Conservation (phyloP, 2,113 vertebrate species). For the mouse (Mus musculus) region GRCm39 chr16:42206501-42207000, state of each 20-base stretch:
- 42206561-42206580: not conserved
- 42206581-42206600: not conserved
- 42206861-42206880: not conserved
- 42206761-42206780: not conserved
- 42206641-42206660: not conserved
- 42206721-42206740: not conserved
- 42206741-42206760: conserved; percentile 7
- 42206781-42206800: not conserved
- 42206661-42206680: not conserved
- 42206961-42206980: not conserved
- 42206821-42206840: not conserved
- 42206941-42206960: not conserved
- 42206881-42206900: not conserved
- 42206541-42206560: not conserved
- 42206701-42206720: not conserved
- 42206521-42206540: not conserved
- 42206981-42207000: not conserved
- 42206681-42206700: not conserved
- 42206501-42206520: not conserved
- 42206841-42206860: not conserved
- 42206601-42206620: not conserved
- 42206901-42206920: conserved; percentile 26
- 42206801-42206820: conserved; percentile 4
- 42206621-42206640: not conserved
- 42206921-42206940: not conserved